Evolutionary conservation across 2,113 vertebrate genomes (phyloP).

Genomic region (Callionymus lyra): DNA sequence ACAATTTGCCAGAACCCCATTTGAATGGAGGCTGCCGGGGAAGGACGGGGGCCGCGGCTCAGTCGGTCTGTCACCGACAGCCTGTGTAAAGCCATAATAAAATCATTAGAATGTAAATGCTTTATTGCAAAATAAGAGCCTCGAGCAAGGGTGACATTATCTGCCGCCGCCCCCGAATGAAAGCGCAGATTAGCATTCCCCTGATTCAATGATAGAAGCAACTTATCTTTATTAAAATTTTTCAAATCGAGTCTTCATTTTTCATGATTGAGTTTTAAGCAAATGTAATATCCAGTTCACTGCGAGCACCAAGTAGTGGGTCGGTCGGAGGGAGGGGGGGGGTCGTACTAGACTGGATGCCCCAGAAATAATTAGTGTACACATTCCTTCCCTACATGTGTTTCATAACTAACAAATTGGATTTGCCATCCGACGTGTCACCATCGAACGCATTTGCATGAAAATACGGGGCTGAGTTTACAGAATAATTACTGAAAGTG

Average conservation of each 20-base stretch:
- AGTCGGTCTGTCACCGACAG: slow-evolving; percentile 80
- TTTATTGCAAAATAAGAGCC: slow-evolving; percentile 99
- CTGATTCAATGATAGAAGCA: slow-evolving; percentile 96
- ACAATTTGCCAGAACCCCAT: slow-evolving; percentile 87
- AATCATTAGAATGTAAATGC: slow-evolving; percentile 99
- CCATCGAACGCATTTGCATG: slow-evolving; percentile 96
- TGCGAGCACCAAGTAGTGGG: slow-evolving; percentile 63
- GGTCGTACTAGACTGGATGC: slow-evolving; percentile 50
- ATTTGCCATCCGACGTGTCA: slow-evolving; percentile 97
- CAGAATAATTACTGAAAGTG: slow-evolving; percentile 95
- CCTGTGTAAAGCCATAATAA: slow-evolving; percentile 95
- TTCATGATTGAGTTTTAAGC: slow-evolving; percentile 99
- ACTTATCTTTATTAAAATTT: slow-evolving; percentile 99
- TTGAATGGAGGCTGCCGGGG: slow-evolving; percentile 76
- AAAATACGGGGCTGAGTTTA: slow-evolving; percentile 80
- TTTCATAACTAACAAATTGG: slow-evolving; percentile 98
- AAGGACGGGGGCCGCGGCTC: slow-evolving; percentile 54
- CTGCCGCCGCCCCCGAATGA: slow-evolving; percentile 81
- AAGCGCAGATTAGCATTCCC: slow-evolving; percentile 97
- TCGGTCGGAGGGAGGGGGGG: slow-evolving; percentile 7
- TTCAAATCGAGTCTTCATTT: slow-evolving; percentile 99
- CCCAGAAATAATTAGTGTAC: slow-evolving; percentile 96
- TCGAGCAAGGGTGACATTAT: slow-evolving; percentile 94
- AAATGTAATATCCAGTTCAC: slow-evolving; percentile 97
- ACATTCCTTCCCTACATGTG: slow-evolving; percentile 89